Evolutionary conservation across 1,140 invertebrate species (phyloP).

Genomic region (Euura lappo): DNA sequence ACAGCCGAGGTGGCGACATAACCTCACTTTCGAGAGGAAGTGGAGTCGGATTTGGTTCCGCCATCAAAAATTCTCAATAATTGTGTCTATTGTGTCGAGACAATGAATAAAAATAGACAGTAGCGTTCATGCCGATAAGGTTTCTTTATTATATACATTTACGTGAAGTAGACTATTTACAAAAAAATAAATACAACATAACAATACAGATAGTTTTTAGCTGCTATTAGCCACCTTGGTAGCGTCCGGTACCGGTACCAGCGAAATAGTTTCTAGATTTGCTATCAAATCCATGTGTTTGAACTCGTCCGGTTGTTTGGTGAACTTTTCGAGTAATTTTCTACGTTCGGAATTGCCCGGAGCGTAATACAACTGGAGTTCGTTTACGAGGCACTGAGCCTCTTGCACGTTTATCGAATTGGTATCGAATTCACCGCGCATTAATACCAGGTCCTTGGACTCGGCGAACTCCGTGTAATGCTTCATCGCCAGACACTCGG

Average conservation of each 20-base stretch:
- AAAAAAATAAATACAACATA: neutral
- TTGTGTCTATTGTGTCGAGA: too few relatives aligned
- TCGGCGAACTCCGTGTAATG: conserved; percentile 83
- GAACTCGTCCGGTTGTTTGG: conserved; percentile 74
- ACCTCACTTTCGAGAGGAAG: too few relatives aligned
- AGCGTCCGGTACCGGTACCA: conserved; percentile 32
- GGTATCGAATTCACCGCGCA: conserved; percentile 88
- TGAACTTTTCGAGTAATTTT: conserved; percentile 75
- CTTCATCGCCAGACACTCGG: conserved; percentile 83
- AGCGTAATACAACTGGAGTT: conserved; percentile 85
- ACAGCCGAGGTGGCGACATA: too few relatives aligned
- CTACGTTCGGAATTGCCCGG: conserved; percentile 69
- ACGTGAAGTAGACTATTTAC: neutral
- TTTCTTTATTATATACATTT: too few relatives aligned
- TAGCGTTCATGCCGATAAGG: too few relatives aligned
- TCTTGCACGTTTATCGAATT: conserved; percentile 79
- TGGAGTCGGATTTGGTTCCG: too few relatives aligned
- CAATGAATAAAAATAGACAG: too few relatives aligned
- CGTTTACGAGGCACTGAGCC: conserved; percentile 85
- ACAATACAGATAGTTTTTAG: neutral
- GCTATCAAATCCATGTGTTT: conserved; percentile 84
- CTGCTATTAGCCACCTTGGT: conserved; percentile 9
- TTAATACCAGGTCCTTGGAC: conserved; percentile 81
- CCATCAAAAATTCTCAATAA: too few relatives aligned
- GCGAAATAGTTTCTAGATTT: conserved; percentile 77